Conservation (phyloP, 2,888 invertebrate genomes). For the Tipula lateralis region DNA sequence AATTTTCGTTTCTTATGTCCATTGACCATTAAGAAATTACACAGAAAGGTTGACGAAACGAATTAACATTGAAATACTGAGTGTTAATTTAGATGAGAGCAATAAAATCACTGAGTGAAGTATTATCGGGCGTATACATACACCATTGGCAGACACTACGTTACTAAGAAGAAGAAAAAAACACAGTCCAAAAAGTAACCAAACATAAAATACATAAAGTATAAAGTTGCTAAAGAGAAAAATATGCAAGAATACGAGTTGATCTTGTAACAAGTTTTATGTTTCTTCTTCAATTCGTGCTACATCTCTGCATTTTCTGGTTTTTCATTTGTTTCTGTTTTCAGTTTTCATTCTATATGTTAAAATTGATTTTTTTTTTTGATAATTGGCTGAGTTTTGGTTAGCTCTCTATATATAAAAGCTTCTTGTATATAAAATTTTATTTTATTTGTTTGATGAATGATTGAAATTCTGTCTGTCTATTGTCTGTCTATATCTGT, state of each 20-base stretch:
- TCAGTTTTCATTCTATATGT: neutral
- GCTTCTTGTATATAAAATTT: neutral
- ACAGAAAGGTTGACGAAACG: no score
- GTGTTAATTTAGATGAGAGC: no score
- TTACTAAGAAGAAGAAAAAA: neutral
- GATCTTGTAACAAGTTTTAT: neutral
- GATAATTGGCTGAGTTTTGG: neutral
- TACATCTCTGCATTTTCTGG: neutral
- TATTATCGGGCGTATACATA: neutral
- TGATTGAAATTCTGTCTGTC: neutral
- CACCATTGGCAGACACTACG: neutral
- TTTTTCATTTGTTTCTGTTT: neutral
- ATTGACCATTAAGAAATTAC: no score
- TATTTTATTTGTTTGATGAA: neutral
- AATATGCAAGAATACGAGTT: neutral
- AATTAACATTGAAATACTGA: no score
- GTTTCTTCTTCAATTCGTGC: neutral
- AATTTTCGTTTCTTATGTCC: no score
- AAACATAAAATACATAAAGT: neutral
- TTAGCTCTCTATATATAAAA: neutral
- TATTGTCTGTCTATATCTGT: constrained; percentile 7
- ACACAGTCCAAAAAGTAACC: neutral
- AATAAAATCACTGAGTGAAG: no score
- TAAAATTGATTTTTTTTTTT: neutral
- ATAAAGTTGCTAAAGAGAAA: neutral